Evolutionary conservation across 2,888 invertebrate species (phyloP).

Genomic region (Tiliacea citrago): DNA sequence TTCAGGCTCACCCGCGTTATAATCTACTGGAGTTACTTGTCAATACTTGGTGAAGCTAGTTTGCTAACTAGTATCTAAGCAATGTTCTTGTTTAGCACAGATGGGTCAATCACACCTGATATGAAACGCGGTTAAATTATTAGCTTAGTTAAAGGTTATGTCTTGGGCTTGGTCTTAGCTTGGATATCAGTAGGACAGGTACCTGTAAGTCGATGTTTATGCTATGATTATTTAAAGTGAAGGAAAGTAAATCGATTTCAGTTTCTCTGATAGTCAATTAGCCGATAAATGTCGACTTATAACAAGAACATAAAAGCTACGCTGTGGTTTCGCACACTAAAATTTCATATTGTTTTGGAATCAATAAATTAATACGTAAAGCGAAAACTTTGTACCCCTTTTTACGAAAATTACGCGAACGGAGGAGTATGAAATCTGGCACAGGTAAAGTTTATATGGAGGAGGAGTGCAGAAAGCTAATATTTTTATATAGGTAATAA

Average conservation of each 20-base stretch:
- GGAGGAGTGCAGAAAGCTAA: too few species aligned
- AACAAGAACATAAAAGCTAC: not conserved
- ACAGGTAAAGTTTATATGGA: too few species aligned
- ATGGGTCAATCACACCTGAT: slow-evolving; percentile 55
- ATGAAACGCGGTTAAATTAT: slow-evolving; percentile 47
- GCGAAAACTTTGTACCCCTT: too few species aligned
- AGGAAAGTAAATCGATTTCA: slow-evolving; percentile 20
- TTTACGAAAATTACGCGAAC: too few species aligned
- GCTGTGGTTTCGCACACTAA: too few species aligned
- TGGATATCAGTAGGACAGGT: not conserved
- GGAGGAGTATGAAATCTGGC: too few species aligned
- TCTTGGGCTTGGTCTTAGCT: slow-evolving; percentile 12
- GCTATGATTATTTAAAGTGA: slow-evolving; percentile 13
- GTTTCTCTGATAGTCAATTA: not conserved
- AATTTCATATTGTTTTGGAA: too few species aligned
- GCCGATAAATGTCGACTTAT: not conserved
- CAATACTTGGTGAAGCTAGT: slow-evolving; percentile 50
- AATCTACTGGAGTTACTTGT: slow-evolving; percentile 38
- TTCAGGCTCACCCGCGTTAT: slow-evolving; percentile 38
- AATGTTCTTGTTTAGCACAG: slow-evolving; percentile 42
- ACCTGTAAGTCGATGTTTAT: not conserved
- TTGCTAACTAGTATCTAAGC: slow-evolving; percentile 42
- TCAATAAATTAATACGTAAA: too few species aligned
- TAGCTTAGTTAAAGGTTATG: slow-evolving; percentile 18
- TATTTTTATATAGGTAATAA: too few species aligned